phyloP scores from a whole-genome alignment of 2,113 vertebrate species.

The Chionis minor region DNA sequence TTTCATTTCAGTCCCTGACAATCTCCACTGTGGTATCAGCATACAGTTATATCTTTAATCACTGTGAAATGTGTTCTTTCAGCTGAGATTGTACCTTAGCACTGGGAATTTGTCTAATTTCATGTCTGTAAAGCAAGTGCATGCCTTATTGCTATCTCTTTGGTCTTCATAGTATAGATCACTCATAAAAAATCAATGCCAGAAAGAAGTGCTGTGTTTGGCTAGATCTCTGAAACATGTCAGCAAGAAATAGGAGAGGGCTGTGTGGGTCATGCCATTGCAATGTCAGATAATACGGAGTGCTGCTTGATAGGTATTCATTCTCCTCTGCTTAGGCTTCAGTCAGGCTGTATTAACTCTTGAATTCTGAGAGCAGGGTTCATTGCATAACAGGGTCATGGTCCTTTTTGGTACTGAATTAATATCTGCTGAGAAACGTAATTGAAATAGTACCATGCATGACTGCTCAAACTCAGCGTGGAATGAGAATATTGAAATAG shows the following conservation, averaged over 20 bases:
- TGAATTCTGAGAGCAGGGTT: not conserved
- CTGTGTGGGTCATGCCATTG: not conserved
- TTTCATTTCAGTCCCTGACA: not conserved
- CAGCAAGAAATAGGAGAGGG: constrained; percentile 23
- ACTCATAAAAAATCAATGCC: not conserved
- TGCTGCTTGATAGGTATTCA: not conserved
- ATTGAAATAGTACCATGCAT: not conserved
- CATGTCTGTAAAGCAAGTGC: not conserved
- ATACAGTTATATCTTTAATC: not conserved
- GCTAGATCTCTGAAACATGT: not conserved
- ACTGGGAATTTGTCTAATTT: not conserved
- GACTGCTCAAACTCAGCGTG: not conserved
- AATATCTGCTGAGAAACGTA: not conserved
- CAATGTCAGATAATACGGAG: not conserved
- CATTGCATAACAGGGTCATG: not conserved
- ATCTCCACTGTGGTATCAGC: not conserved
- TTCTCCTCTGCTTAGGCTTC: not conserved
- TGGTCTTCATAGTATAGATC: not conserved
- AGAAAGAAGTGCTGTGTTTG: not conserved
- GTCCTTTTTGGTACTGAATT: not conserved
- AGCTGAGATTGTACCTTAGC: not conserved
- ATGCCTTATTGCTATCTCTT: not conserved
- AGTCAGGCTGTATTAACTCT: not conserved
- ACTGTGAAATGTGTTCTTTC: not conserved
- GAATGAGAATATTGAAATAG: not conserved